Base-by-base conservation (phyloP, 1,140 invertebrate species). In the Theocolax elegans region DNA sequence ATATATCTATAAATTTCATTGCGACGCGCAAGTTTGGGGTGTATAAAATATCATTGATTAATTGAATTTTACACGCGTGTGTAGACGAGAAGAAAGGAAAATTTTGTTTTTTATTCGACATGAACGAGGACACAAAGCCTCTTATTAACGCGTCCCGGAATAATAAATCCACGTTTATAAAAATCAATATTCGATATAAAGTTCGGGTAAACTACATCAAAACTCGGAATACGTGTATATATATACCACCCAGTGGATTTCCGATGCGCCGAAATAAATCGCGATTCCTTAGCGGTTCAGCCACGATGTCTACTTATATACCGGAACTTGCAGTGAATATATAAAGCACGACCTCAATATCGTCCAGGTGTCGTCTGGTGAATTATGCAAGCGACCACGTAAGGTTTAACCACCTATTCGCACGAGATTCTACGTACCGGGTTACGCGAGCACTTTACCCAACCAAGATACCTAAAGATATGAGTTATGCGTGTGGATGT, bases 331-430 rank as follows among this genome's bases (percentile, higher is more conserved):
- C n/a, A n/a, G n/a, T n/a, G n/a, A n/a, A n/a, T n/a, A n/a, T n/a
- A n/a, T n/a, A n/a, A n/a, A n/a, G n/a, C n/a, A n/a, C n/a, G 31
- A 48, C 10, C 66, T 49, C 68, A 58, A 76, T 73, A 74, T 76
- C 64, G 73, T 59, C 54, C 48, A 71, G 62, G 68, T 73, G 73
- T 73, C 66, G 44, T 70, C 71, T 71, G 27, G 75, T 77, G 69
- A 74, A 77, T 76, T 76, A 75, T 77, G 73, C 73, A 77, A 74
- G 68, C 71, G 27, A 44, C 56, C 71, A 31, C 56, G 74, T 51
- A 72, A 69, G 49, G 31, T 56, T 51, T 68, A 68, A 35, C 67
- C 63, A 27, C 29, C n/a, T 8, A 27, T 48, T 58, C 40, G 19
- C 4, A 38, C 21, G 3, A 40, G 25, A 71, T 23, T 53, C 49